Evolutionary conservation across 2,888 invertebrate species (phyloP).

Genomic region (Synanthedon tipuliformis): DNA sequence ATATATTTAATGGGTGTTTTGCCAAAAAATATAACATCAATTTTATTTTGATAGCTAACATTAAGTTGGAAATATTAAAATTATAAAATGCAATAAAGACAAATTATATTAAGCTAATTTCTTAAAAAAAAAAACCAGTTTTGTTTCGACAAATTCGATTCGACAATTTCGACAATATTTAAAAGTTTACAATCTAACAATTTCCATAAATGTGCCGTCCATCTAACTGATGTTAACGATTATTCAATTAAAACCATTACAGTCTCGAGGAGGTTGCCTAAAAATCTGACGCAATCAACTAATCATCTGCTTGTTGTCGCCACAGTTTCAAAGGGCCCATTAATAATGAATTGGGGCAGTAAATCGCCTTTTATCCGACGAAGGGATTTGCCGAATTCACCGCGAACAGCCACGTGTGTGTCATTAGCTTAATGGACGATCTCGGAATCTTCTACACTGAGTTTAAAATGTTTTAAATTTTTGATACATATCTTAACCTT

Average conservation of each 20-base stretch:
- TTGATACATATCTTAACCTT: not conserved
- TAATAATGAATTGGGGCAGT: conserved; percentile 63
- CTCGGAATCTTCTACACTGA: conserved; percentile 34
- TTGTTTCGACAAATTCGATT: too few relatives aligned
- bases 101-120: too few relatives aligned
- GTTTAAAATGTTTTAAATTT: not conserved
- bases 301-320: conserved; percentile 46
- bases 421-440: conserved; percentile 59
- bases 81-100: too few relatives aligned
- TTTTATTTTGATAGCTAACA: too few relatives aligned
- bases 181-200: too few relatives aligned
- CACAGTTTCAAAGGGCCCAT: conserved; percentile 50
- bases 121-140: too few relatives aligned
- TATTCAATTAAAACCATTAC: not conserved
- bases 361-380: conserved; percentile 61
- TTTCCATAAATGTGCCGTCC: too few relatives aligned
- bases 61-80: too few relatives aligned
- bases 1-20: too few relatives aligned
- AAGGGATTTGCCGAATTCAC: conserved; percentile 50
- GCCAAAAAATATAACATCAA: too few relatives aligned
- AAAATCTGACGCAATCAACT: conserved; percentile 50
- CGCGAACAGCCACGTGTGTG: conserved; percentile 49
- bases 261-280: conserved; percentile 4
- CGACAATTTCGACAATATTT: too few relatives aligned
- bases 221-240: not conserved